Evolutionary conservation across 2,888 invertebrate species (phyloP), one percentile per base, ranked within the genome.

Genomic region (Sinohyriopsis cumingii): DNA sequence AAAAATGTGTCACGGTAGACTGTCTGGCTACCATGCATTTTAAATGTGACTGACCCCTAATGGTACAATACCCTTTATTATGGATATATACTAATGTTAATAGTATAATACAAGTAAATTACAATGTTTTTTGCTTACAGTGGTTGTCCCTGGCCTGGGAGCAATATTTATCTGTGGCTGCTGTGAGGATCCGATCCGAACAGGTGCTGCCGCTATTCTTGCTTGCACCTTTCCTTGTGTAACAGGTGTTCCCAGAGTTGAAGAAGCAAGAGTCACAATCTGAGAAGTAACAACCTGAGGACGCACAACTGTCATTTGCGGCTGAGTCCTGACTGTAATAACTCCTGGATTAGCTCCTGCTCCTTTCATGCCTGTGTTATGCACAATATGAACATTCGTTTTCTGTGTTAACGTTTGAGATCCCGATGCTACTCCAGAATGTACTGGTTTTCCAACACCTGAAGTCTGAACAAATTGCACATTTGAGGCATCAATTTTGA

Each of bases 121-220:
- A 45, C 15, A 45, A 33, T 33, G 7, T 7, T 12, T 45, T 15
- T 6, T 59, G 75, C 78, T 79, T 77, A 82, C 82, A 55, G 78
- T 68, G 45, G 78, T 73, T 59, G 74, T 71, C 59, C 85, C 85
- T 65, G 84, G 85, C 69, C 87, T 73, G 64, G 87, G 87, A 59
- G 87, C 87, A 63, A 87, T 84, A 72, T 77, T 83, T 59, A 84
- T 80, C 71, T 84, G 84, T 62, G 81, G 84, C 56, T 80, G 83
- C 59, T 81, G 83, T 33, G 67, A 57, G 62, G 74, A 70, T 63
- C 67, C 61, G 28, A 63, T 56, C 28, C 64, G 64, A 53, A 55
- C 53, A 55, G 73, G 64, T 59, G 68, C 55, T 56, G 82, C 75
- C 59, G 80, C 80, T 59, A 78, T 77, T 59, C 81, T 55, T 61